phyloP scores from a whole-genome alignment of 64 coral and sea anemone genomes.

The Pocillopora damicornis region DNA sequence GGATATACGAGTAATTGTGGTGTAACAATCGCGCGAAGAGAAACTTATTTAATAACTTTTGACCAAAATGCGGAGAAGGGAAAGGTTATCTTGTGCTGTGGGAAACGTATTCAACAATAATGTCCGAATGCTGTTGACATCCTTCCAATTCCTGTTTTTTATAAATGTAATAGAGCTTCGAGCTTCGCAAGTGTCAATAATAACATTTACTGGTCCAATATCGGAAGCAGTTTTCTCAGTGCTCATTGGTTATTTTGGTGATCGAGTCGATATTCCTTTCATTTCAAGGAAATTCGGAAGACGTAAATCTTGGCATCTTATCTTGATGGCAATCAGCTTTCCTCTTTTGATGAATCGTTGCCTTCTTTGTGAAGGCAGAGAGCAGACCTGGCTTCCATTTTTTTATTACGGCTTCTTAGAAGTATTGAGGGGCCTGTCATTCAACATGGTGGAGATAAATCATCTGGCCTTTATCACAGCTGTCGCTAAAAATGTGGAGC shows the following conservation, averaged over 20 bases:
- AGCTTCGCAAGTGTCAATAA: neutral
- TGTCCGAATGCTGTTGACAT: neutral
- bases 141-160: neutral
- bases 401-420: neutral
- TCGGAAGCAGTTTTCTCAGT: neutral
- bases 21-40: too few relatives aligned
- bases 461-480: neutral
- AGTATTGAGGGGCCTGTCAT: neutral
- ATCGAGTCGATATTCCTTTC: neutral
- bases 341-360: neutral
- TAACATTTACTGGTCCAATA: neutral
- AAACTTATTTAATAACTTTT: too few relatives aligned
- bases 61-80: neutral
- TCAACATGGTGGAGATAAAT: constrained; percentile 4
- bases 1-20: too few relatives aligned
- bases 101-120: constrained; percentile 13
- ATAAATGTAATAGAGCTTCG: neutral
- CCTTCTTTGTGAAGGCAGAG: neutral
- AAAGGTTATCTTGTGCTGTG: neutral
- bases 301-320: constrained; percentile 11
- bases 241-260: constrained; percentile 10
- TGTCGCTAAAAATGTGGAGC: neutral
- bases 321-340: neutral
- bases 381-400: neutral
- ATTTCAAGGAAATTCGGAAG: neutral